Evolutionary conservation across 1,140 invertebrate species (phyloP).

Genomic region (Vanessa tameamea): DNA sequence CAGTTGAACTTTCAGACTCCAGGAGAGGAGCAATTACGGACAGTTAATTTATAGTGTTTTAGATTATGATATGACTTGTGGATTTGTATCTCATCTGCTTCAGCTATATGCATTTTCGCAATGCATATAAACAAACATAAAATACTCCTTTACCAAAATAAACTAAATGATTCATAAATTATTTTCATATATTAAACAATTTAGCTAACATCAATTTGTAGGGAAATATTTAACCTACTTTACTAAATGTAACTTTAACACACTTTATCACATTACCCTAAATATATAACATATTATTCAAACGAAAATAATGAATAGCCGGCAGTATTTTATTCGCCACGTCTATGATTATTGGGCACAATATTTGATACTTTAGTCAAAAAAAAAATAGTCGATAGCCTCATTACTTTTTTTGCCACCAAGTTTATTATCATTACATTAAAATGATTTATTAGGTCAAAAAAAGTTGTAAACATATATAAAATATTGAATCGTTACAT

Average conservation of each 20-base stretch:
- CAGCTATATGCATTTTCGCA: neutral
- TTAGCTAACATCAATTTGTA: constrained; percentile 8
- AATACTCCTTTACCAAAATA: neutral
- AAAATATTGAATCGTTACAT: no score
- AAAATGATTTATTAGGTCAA: no score
- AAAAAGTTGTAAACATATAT: no score
- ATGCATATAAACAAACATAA: neutral
- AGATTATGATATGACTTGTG: no score
- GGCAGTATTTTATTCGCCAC: neutral
- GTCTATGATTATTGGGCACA: neutral
- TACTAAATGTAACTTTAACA: constrained; percentile 4
- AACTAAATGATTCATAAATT: constrained; percentile 9
- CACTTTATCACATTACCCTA: constrained; percentile 6
- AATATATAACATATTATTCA: neutral
- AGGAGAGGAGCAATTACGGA: no score
- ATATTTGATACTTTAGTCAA: neutral
- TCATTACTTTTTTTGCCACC: no score
- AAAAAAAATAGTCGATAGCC: neutral
- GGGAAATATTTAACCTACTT: constrained; percentile 24
- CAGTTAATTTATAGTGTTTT: no score
- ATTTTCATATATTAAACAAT: constrained; percentile 4
- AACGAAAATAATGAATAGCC: neutral
- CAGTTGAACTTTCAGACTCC: no score
- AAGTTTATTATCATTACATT: no score
- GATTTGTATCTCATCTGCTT: neutral